Evolutionary conservation across 2,888 invertebrate genomes (phyloP).

Genomic region (Syrista parreyssii): DNA sequence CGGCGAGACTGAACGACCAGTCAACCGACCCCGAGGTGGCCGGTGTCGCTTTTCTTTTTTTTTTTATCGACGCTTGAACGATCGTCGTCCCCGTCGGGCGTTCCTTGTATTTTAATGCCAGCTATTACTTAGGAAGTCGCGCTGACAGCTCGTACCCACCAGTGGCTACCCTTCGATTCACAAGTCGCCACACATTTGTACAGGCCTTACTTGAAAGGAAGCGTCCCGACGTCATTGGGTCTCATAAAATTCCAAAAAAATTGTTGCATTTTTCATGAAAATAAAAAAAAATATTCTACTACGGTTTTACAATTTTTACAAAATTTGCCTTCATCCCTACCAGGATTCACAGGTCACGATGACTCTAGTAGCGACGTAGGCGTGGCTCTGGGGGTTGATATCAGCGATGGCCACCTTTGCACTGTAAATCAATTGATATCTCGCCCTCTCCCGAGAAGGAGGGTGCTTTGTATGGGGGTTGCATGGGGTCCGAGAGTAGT

Average conservation of each 20-base stretch:
- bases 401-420: conserved; percentile 66
- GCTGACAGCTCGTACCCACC: conserved; percentile 17
- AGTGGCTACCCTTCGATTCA: background rate
- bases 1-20: no score
- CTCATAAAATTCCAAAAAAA: no score
- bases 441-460: conserved; percentile 33
- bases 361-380: conserved; percentile 46
- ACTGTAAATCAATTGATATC: conserved; percentile 66
- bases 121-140: conserved; percentile 27
- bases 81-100: conserved; percentile 12
- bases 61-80: conserved; percentile 16
- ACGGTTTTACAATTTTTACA: no score
- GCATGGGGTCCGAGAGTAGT: conserved; percentile 28
- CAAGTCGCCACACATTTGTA: no score
- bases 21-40: conserved; percentile 3
- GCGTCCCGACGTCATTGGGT: no score
- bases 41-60: background rate
- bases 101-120: conserved; percentile 29
- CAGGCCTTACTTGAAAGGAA: no score
- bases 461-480: conserved; percentile 44
- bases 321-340: no score
- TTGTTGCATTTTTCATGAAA: no score
- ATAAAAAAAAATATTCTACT: no score
- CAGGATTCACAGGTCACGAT: no score
- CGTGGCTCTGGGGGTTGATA: conserved; percentile 60